Evolutionary conservation across 2,797 vertebrate species (phyloP), one percentile per base, ranked within the genome.

Genomic region (Sardinella longiceps): DNA sequence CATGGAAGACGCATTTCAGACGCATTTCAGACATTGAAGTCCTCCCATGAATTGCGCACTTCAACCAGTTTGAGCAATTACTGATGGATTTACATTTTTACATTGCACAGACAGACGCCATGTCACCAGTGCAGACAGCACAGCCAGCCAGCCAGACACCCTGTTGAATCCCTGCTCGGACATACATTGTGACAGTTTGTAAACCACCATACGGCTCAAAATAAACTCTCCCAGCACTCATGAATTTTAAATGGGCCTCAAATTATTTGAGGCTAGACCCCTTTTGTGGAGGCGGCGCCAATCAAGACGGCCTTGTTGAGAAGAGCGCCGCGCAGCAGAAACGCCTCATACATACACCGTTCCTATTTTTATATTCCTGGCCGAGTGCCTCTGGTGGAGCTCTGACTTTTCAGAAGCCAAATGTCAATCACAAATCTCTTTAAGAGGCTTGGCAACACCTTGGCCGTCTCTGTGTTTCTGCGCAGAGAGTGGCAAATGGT

Each of bases 1-100:
- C 83, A n/a, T 87, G 85, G 87, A 89, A 89, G 89, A 88, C 87
- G 88, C 81, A 87, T 88, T 86, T 48, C 74, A 89, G 89, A 88
- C 87, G 88, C 81, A 87, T 88, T 86, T 48, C 74, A 46, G 74
- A 86, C 81, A 56, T 51, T 33, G 25, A 66, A 33, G 60, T 83
- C 77, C 46, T 56, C 66, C 30, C 77, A 77, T 33, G 18, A 83
- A 70, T 66, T 83, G 56, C 82, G 7, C 33, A 20, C 43, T 77
- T 77, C 33, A 39, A 77, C 70, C 15, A 77, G 18, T 77, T 77
- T 37, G 39, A 20, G 37, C 70, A 77, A 77, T 23, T 39, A 74
- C 37, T 39, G 33, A 39, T 9, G 33, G 1, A 37, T 74, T 43
- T 77, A 77, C 37, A 23, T 70, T 37, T 77, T 43, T 43, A 70